Percentiles rank a stretch among this genome's conserved stretches.
phyloP scores from a whole-genome alignment of 2,888 invertebrate species.

The Alentia gelatinosa region DNA sequence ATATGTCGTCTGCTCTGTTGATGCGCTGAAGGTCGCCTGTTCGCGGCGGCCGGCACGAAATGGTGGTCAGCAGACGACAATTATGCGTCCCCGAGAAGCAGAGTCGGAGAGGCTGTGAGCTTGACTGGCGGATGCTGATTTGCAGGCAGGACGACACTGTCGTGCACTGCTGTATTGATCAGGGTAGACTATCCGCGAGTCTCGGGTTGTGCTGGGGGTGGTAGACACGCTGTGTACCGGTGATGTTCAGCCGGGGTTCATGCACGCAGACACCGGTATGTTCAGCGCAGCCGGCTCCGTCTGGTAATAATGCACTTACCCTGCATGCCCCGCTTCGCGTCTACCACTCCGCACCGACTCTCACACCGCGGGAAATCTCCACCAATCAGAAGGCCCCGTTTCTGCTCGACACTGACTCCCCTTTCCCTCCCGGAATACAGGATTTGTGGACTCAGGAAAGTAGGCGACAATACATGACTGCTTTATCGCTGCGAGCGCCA shows the following conservation, averaged over 20 bases:
- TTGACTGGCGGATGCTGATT: neutral
- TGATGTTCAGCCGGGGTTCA: neutral
- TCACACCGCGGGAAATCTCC: neutral
- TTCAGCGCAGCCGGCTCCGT: neutral
- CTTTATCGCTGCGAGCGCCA: no score
- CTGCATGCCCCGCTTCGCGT: neutral
- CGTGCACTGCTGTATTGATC: neutral
- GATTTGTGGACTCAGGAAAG: neutral
- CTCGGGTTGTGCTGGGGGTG: neutral
- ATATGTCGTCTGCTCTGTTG: neutral
- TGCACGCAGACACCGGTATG: neutral
- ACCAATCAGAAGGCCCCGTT: neutral
- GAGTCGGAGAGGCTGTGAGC: neutral
- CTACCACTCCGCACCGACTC: neutral
- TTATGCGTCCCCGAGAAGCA: neutral
- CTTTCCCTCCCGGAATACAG: neutral
- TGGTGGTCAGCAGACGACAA: neutral
- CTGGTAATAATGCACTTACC: neutral
- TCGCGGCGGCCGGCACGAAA: neutral
- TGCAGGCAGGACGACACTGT: no score
- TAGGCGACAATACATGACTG: conserved; percentile 4
- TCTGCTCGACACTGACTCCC: neutral
- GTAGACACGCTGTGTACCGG: neutral
- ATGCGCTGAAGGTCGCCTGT: neutral
- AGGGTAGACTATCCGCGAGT: neutral